phyloP scores from a whole-genome alignment of 1,140 invertebrate species.

The Pseudomyrmex gracilis region DNA sequence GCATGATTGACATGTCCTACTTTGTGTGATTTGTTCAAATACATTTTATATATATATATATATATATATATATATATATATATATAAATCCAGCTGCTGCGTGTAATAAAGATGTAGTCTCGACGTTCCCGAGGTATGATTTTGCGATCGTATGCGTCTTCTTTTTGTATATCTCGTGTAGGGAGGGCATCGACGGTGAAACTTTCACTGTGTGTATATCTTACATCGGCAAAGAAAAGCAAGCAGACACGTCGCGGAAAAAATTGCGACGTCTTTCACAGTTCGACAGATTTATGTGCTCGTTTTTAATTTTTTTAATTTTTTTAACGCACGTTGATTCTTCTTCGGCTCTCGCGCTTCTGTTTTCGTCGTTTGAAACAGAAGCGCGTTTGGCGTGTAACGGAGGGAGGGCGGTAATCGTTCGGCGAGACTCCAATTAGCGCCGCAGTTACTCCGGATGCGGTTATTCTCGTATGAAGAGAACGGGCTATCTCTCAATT shows the following conservation, averaged over 20 bases:
- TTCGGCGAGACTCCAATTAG: slow-evolving; percentile 40
- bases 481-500: slow-evolving; percentile 39
- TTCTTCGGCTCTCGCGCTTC: slow-evolving; percentile 17
- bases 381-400: slow-evolving; percentile 16
- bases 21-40: slow-evolving; percentile 78
- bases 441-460: slow-evolving; percentile 16
- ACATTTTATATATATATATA: not conserved
- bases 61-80: not conserved
- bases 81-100: no score
- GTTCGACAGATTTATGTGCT: slow-evolving; percentile 42
- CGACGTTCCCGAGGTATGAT: slow-evolving; percentile 24
- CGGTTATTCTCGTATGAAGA: slow-evolving; percentile 25
- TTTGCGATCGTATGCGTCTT: slow-evolving; percentile 4
- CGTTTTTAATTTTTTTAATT: not conserved
- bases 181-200: slow-evolving; percentile 7
- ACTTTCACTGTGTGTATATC: slow-evolving; percentile 25
- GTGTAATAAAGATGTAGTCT: not conserved
- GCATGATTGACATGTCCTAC: slow-evolving; percentile 75
- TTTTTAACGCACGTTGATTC: slow-evolving; percentile 20
- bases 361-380: slow-evolving; percentile 47
- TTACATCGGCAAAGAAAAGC: slow-evolving; percentile 32
- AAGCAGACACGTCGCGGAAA: slow-evolving; percentile 16
- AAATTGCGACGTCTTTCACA: slow-evolving; percentile 32
- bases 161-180: slow-evolving; percentile 5
- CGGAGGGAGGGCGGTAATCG: slow-evolving; percentile 26